Evolutionary conservation across 2,113 vertebrate genomes (phyloP).

Genomic region (Anoplopoma fimbria): DNA sequence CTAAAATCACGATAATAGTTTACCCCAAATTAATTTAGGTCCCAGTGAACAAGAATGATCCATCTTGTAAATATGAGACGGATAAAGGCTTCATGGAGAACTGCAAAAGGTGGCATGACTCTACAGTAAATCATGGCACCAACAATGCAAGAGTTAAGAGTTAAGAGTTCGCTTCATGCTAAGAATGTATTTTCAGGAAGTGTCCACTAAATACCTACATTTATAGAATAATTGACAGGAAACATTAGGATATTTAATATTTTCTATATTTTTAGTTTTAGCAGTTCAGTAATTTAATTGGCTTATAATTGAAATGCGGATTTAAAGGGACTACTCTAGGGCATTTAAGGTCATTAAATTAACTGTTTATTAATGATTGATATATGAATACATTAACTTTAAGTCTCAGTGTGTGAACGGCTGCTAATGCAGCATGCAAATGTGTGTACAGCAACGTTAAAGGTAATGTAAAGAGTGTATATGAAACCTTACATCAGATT

Average conservation of each 20-base stretch:
- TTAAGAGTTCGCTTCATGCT: slow-evolving; percentile 8
- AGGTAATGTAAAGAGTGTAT: slow-evolving; percentile 1
- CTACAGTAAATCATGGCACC: neutral
- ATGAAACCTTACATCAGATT: slow-evolving; percentile 36
- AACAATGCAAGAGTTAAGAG: neutral
- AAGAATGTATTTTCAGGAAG: neutral
- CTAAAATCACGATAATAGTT: neutral
- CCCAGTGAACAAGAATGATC: neutral
- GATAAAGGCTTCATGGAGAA: neutral
- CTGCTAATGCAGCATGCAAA: slow-evolving; percentile 21
- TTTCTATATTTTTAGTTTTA: slow-evolving; percentile 17
- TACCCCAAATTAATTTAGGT: slow-evolving; percentile 6
- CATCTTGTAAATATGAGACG: neutral
- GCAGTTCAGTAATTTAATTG: slow-evolving; percentile 50
- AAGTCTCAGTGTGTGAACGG: slow-evolving; percentile 12
- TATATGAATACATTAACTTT: slow-evolving; percentile 58
- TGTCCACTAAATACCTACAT: neutral
- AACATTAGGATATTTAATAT: slow-evolving; percentile 5
- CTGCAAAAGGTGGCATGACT: too few relatives aligned
- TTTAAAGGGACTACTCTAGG: slow-evolving; percentile 37
- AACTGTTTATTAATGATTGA: slow-evolving; percentile 58
- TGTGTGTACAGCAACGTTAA: slow-evolving; percentile 18
- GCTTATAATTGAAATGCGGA: slow-evolving; percentile 46
- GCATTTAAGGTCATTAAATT: slow-evolving; percentile 64
- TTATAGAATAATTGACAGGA: slow-evolving; percentile 14